Evolutionary conservation across 53 echinoderm and acorn worm genomes (phyloP).

Genomic region (Paracentrotus lividus): DNA sequence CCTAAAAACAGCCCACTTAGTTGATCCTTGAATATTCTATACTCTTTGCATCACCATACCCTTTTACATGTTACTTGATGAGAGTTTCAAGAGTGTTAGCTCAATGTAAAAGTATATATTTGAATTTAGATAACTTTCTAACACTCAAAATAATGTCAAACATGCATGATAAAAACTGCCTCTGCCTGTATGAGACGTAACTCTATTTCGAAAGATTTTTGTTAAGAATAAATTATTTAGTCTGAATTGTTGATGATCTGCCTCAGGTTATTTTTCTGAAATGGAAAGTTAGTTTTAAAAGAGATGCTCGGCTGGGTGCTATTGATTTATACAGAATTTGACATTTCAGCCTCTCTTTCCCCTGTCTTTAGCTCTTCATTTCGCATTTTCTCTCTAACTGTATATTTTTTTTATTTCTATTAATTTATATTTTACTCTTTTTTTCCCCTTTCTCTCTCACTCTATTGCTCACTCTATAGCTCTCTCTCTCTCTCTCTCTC

Average conservation of each 20-base stretch:
- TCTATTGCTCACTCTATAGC: background rate
- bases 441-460: background rate
- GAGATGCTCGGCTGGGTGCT: background rate
- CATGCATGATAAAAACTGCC: too few relatives aligned
- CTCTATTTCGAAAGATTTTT: background rate
- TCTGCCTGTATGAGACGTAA: background rate
- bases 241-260: background rate
- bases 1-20: too few relatives aligned
- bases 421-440: too few relatives aligned
- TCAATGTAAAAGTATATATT: too few relatives aligned
- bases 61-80: too few relatives aligned
- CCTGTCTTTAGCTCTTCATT: too few relatives aligned
- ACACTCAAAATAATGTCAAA: too few relatives aligned
- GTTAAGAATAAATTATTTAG: background rate
- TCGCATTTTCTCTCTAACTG: background rate
- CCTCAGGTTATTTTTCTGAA: background rate
- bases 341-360: too few relatives aligned
- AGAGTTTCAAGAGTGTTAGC: too few relatives aligned
- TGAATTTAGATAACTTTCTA: too few relatives aligned
- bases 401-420: background rate
- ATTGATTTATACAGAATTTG: slow-evolving; percentile 4
- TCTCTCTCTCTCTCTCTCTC: background rate
- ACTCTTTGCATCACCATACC: background rate
- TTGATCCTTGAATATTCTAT: too few relatives aligned
- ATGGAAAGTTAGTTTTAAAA: background rate